Evolutionary conservation across 2,113 vertebrate genomes (phyloP), one percentile per base, ranked within the genome.

Genomic region (Nerophis ophidion): DNA sequence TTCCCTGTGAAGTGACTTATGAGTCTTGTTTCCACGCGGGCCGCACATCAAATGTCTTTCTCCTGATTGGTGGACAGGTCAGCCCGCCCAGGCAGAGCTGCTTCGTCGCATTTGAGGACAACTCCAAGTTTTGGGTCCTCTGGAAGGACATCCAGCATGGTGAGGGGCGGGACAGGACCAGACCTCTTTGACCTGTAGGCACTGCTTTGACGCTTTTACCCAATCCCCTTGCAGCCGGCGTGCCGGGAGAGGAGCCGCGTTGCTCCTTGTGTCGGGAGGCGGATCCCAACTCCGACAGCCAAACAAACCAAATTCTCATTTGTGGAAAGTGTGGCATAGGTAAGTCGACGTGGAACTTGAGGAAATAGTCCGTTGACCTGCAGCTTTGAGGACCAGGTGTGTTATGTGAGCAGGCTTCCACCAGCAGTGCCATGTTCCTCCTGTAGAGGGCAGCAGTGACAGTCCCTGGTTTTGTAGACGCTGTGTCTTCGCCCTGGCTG

Each of bases 81-180:
- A 98, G 94, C 19, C 86, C 90, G 19, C 93, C 93, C 33, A 94
- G 95, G 71, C 94, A 94, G 77, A 98, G 93, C 87, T 98, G 96
- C 83, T 94, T 96, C 0, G 94, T 98, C 75, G 96, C 93, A 0
- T 98, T 98, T 63, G 96, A 98, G 83, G 96, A 98, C 72, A 97
- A 97, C 82, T 98, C 96, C 68, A 96, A 96, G 76, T 98, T 93
- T 81, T 98, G 96, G 96, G 95, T 98, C 34, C 89, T 98, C 5
- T 98, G 75, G 79, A 85, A 83, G 49, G 83, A 85, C 71, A 83
- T 85, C 60, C 83, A 85, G 65, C 96, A 98, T 34, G 95, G 95
- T 97, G 55, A 84, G 77, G 57, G 8, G 57, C 33, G 26, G 50
- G 57, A 60, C 36, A 8, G 48, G 1, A 48, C 16, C 0, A 48